Conservation (phyloP, 2,797 vertebrate genomes). For the Hipposideros larvatus region DNA sequence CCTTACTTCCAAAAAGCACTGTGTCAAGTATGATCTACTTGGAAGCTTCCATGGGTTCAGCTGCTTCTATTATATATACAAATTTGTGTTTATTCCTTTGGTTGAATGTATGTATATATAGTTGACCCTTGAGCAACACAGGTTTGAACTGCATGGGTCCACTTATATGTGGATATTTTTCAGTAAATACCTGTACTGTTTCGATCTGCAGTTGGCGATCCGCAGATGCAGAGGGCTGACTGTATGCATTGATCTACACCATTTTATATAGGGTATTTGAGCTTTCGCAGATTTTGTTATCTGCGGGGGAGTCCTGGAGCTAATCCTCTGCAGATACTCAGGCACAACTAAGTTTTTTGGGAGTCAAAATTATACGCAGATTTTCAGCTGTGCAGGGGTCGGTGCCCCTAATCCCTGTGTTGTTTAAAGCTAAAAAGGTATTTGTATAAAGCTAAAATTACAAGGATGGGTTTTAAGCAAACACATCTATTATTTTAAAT, state of each 20-base stretch:
- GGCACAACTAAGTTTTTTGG: background rate
- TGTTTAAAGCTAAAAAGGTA: background rate
- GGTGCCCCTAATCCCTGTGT: background rate
- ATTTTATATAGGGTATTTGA: background rate
- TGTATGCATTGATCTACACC: background rate
- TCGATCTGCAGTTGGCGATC: background rate
- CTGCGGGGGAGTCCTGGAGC: background rate
- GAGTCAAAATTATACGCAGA: background rate
- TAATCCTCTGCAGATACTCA: background rate
- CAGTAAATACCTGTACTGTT: background rate
- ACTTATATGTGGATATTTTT: background rate
- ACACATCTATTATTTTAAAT: background rate
- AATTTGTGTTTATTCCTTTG: constrained; percentile 1
- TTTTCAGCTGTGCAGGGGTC: background rate
- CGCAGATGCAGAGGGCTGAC: background rate
- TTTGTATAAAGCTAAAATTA: background rate
- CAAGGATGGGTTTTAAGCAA: background rate
- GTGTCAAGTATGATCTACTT: background rate
- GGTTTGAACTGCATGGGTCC: background rate
- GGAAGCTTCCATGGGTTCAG: background rate
- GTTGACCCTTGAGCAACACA: background rate
- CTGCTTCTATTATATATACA: background rate
- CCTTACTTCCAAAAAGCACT: background rate
- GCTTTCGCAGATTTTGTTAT: background rate
- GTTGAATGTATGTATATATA: background rate